Conservation (phyloP, 2,888 invertebrate species). For the Chrysolina oricalcia region DNA sequence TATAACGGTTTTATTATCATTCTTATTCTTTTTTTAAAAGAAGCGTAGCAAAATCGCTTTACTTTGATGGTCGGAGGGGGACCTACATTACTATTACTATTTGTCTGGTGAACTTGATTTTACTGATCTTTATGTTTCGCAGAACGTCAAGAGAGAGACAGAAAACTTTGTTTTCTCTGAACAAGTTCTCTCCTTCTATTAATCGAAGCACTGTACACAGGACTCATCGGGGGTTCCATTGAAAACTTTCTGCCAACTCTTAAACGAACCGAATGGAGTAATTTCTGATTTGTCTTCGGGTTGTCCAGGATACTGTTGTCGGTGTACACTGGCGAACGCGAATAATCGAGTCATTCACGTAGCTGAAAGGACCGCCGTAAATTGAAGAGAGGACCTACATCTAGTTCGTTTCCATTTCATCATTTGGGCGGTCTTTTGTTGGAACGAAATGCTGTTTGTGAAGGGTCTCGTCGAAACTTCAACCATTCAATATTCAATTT, state of each 20-base stretch:
- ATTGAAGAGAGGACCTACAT: slow-evolving; percentile 1
- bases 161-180: no score
- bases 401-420: slow-evolving; percentile 12
- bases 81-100: no score
- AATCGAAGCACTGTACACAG: neutral
- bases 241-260: neutral
- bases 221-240: neutral
- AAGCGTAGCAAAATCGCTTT: no score
- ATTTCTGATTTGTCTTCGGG: slow-evolving; percentile 8
- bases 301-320: neutral
- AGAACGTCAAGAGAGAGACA: no score
- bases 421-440: neutral
- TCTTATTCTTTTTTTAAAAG: no score
- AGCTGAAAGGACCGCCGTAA: slow-evolving; percentile 1
- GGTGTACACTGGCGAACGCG: neutral
- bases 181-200: neutral
- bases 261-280: neutral
- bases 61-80: no score
- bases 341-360: slow-evolving; percentile 17
- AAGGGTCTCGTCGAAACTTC: slow-evolving; percentile 14
- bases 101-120: no score
- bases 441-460: slow-evolving; percentile 15
- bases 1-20: no score
- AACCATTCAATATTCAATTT: slow-evolving; percentile 15
- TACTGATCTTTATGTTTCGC: no score